Conservation (phyloP, 64 coral and sea anemone species). For the Actinia equina region DNA sequence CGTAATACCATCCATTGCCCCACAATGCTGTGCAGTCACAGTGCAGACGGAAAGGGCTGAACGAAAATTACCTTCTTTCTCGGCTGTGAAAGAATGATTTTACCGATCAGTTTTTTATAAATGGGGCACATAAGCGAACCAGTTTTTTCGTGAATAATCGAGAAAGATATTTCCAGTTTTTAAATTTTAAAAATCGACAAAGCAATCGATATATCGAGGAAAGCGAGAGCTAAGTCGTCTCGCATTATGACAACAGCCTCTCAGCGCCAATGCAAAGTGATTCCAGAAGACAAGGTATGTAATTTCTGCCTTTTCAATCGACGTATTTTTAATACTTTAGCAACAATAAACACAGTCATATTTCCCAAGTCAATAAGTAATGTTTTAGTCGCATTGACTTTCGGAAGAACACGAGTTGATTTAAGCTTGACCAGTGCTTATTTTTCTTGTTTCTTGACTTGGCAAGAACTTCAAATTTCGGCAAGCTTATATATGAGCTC, state of each 20-base stretch:
- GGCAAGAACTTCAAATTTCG: conserved; percentile 1
- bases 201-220: conserved; percentile 4
- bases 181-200: not conserved
- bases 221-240: conserved; percentile 23
- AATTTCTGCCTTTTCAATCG: not conserved
- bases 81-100: not conserved
- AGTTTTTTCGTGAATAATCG: conserved; percentile 19
- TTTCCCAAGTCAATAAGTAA: not conserved
- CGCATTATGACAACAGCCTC: conserved; percentile 30
- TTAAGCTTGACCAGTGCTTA: not conserved
- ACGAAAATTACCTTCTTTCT: conserved; percentile 17
- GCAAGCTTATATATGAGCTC: not conserved
- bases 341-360: not conserved
- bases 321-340: not conserved
- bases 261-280: conserved; percentile 21
- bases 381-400: not conserved
- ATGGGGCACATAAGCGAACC: conserved; percentile 17
- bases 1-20: not conserved
- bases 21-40: conserved; percentile 1
- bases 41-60: conserved; percentile 22
- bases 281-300: conserved; percentile 33
- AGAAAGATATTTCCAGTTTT: not conserved
- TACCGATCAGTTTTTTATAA: not conserved
- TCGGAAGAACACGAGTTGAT: not conserved
- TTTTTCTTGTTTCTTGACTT: not conserved